Evolutionary conservation across 2,797 vertebrate species (phyloP).

Genomic region (Rhynchonycteris naso): DNA sequence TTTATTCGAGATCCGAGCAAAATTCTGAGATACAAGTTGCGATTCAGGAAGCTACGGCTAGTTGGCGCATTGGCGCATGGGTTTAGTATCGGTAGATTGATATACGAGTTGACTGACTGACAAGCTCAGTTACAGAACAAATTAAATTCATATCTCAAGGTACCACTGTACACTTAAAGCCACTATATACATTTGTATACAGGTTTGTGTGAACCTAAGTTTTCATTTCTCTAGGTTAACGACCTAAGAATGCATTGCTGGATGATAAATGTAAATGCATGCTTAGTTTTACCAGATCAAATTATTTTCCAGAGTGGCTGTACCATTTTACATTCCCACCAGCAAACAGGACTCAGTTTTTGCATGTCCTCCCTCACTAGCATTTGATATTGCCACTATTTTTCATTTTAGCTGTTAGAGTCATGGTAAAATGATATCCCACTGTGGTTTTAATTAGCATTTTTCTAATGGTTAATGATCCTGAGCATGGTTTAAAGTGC

Average conservation of each 20-base stretch:
- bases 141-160: too few species aligned
- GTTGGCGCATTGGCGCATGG: too few species aligned
- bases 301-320: neutral
- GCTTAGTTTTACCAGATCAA: neutral
- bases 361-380: neutral
- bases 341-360: neutral
- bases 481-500: neutral
- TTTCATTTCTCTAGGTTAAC: neutral
- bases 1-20: too few species aligned
- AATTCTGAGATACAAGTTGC: too few species aligned
- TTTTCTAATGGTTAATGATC: constrained; percentile 1
- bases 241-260: neutral
- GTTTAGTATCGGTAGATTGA: too few species aligned
- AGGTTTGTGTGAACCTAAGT: neutral
- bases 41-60: too few species aligned
- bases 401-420: neutral
- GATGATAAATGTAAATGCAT: neutral
- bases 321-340: neutral
- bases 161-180: neutral
- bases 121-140: too few species aligned
- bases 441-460: neutral
- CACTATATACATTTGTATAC: neutral
- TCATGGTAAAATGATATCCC: neutral
- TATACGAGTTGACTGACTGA: too few species aligned
- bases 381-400: neutral